A percentile compares a stretch with the other conserved stretches of the same genome.
phyloP scores from a whole-genome alignment of 2,888 invertebrate species.

The Eurois occulta region DNA sequence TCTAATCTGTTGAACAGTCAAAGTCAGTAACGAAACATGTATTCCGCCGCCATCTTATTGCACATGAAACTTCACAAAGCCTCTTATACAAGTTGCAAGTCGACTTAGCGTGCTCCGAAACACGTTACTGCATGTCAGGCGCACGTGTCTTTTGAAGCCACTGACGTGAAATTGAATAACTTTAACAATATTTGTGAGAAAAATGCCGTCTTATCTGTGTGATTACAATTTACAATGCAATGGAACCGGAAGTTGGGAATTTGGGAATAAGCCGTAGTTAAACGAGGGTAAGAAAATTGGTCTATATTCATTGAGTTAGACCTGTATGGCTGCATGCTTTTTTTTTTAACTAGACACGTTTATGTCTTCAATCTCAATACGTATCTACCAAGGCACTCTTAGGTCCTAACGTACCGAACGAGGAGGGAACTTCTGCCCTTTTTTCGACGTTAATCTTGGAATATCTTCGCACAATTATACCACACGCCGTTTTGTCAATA shows the following conservation, averaged over 20 bases:
- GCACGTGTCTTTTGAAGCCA: constrained; percentile 55
- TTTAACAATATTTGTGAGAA: constrained; percentile 53
- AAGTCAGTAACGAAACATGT: constrained; percentile 39
- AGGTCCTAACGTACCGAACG: not conserved
- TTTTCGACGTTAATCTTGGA: not conserved
- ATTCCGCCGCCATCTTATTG: constrained; percentile 41
- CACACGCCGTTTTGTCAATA: not conserved
- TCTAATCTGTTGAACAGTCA: constrained; percentile 36
- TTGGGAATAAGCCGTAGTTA: not conserved
- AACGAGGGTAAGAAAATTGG: not conserved
- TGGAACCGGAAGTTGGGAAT: not conserved
- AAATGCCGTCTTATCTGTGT: constrained; percentile 30
- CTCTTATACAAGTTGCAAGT: constrained; percentile 45
- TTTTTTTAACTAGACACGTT: not conserved
- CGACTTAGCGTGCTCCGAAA: constrained; percentile 55
- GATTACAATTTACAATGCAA: constrained; percentile 32
- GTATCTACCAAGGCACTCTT: too few relatives aligned
- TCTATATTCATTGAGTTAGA: not conserved
- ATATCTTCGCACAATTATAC: not conserved
- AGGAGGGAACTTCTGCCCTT: not conserved
- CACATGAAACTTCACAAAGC: constrained; percentile 59
- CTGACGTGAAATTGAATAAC: constrained; percentile 60
- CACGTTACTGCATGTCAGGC: constrained; percentile 52
- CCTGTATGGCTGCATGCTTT: not conserved
- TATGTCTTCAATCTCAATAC: not conserved